Conservation (phyloP, 2,797 vertebrate species). For the Loriculus beryllinus region DNA sequence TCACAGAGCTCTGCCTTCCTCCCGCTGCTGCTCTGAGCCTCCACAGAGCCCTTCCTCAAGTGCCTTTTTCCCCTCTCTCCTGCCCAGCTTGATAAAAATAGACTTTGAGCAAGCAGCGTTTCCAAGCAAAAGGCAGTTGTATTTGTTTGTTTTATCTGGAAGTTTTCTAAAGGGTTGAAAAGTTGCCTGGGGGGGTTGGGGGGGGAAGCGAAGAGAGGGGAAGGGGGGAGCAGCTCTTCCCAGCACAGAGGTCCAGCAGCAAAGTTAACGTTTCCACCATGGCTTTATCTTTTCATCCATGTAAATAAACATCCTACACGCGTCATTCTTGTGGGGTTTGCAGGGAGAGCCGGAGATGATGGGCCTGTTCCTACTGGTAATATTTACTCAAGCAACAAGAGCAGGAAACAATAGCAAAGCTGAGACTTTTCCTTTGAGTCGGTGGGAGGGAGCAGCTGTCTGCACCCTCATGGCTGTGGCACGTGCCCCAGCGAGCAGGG, state of each 20-base stretch:
- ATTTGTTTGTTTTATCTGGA: conserved; percentile 65
- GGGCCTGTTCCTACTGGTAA: conserved; percentile 67
- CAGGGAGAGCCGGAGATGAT: conserved; percentile 61
- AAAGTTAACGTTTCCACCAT: conserved; percentile 47
- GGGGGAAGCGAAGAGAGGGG: neutral
- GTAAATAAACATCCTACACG: conserved; percentile 58
- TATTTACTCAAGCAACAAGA: conserved; percentile 65
- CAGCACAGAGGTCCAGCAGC: conserved; percentile 19
- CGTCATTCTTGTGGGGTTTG: conserved; percentile 42
- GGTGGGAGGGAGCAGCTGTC: conserved; percentile 21
- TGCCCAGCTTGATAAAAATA: conserved; percentile 61
- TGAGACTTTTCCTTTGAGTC: conserved; percentile 32
- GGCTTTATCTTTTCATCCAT: conserved; percentile 60
- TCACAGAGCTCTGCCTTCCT: neutral
- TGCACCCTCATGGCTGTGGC: neutral
- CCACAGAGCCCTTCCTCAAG: neutral
- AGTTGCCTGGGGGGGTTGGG: neutral
- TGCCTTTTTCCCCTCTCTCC: conserved; percentile 10
- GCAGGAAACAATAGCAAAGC: conserved; percentile 63
- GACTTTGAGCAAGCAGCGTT: conserved; percentile 42
- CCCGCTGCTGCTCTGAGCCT: rapidly evolving
- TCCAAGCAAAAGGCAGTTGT: conserved; percentile 49
- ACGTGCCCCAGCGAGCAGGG: neutral
- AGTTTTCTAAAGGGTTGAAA: conserved; percentile 43
- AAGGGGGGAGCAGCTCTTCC: neutral